These are phyloP conservation scores for Dendroctonus valens DNA, from an alignment of 1,140 invertebrate species.

Conservation along the genomic window DNA sequence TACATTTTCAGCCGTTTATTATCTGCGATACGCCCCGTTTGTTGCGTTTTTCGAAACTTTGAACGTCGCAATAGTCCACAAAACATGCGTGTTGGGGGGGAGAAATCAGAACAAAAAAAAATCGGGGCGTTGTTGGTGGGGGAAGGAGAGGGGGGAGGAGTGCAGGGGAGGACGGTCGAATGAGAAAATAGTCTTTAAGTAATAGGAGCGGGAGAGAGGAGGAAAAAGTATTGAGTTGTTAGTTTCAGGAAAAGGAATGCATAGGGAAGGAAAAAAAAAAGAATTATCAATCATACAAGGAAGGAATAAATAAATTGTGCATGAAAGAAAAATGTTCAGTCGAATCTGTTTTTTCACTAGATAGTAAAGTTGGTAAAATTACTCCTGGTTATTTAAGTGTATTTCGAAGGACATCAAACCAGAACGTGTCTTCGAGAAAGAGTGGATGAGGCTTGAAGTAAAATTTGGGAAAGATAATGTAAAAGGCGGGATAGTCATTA, in stretches of 20 bases:
- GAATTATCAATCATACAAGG: conserved; percentile 70
- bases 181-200: conserved; percentile 70
- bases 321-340: not conserved
- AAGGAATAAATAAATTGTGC: not conserved
- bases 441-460: conserved; percentile 63
- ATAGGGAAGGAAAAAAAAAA: no score
- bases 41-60: conserved; percentile 65
- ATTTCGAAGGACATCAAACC: conserved; percentile 66
- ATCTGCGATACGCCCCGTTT: conserved; percentile 57
- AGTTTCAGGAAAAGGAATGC: no score
- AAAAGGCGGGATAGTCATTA: conserved; percentile 64
- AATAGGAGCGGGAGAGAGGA: conserved; percentile 69
- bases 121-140: no score
- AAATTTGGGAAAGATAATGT: conserved; percentile 79
- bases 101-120: no score
- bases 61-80: conserved; percentile 68
- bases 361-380: not conserved
- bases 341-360: not conserved
- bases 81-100: conserved; percentile 63
- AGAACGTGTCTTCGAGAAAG: no score
- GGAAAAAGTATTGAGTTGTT: no score
- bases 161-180: no score
- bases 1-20: conserved; percentile 60
- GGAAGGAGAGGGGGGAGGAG: no score
- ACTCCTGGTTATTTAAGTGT: conserved; percentile 64